A percentile compares a stretch with the other conserved stretches of the same genome.
phyloP scores from a whole-genome alignment of 2,113 vertebrate genomes.

The Mustela lutreola region DNA sequence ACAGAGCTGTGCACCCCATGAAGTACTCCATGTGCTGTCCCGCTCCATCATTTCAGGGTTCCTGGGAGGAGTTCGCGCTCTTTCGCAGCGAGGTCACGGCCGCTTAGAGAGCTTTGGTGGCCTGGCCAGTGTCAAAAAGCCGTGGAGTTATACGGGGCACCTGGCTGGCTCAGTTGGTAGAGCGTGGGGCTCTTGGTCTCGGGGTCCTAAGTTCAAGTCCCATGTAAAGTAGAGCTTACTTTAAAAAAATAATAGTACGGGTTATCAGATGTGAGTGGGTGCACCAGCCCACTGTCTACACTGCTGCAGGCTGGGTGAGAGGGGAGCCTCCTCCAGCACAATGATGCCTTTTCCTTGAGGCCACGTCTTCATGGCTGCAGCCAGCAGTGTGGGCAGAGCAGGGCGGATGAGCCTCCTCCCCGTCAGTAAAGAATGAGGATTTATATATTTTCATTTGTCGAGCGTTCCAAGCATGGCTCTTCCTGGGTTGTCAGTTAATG shows the following conservation, averaged over 20 bases:
- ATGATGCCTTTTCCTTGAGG: neutral
- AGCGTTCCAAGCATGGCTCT: neutral
- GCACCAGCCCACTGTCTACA: no score
- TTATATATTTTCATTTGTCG: neutral
- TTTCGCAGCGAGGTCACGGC: neutral
- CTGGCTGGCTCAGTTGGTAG: neutral
- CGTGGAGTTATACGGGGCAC: neutral
- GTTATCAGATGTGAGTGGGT: neutral
- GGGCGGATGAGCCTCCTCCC: rapidly evolving
- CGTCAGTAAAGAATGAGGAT: neutral
- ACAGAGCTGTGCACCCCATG: neutral
- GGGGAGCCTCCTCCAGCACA: neutral
- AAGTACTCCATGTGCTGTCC: neutral
- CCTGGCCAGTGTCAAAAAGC: neutral
- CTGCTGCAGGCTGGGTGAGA: neutral
- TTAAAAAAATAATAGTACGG: neutral
- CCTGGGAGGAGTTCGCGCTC: neutral
- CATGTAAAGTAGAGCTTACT: neutral
- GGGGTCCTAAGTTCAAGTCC: neutral
- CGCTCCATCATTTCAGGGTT: rapidly evolving
- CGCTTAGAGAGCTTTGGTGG: neutral
- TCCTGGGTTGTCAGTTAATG: neutral
- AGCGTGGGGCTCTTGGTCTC: neutral
- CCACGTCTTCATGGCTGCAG: rapidly evolving
- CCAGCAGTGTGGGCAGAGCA: neutral